Evolutionary conservation across 2,113 vertebrate genomes (phyloP).

Genomic region (Elachura formosa): DNA sequence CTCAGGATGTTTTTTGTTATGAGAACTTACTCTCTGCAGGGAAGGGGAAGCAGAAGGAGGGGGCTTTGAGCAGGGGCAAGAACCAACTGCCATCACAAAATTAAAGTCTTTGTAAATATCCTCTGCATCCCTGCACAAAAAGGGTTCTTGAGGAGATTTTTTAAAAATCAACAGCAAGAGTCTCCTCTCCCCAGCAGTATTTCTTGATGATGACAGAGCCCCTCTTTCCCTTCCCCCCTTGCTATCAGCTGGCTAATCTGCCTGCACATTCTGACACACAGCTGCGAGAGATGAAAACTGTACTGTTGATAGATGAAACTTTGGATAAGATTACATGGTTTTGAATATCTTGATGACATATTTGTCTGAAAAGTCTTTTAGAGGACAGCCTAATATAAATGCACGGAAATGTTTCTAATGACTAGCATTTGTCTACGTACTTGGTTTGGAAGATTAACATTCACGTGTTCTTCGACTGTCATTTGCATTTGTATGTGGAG

Average conservation of each 20-base stretch:
- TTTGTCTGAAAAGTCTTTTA: slow-evolving; percentile 88
- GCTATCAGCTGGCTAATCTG: slow-evolving; percentile 84
- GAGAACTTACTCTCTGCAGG: background rate
- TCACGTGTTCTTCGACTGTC: slow-evolving; percentile 78
- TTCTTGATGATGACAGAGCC: slow-evolving; percentile 54
- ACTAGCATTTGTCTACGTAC: slow-evolving; percentile 83
- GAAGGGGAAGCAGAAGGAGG: background rate
- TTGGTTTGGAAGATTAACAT: slow-evolving; percentile 80
- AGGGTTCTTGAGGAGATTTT: background rate
- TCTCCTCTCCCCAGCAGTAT: slow-evolving; percentile 24
- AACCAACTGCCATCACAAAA: background rate
- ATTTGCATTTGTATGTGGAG: slow-evolving; percentile 84
- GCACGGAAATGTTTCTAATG: slow-evolving; percentile 87
- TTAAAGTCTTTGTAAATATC: background rate
- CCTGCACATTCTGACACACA: slow-evolving; percentile 79
- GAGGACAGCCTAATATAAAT: slow-evolving; percentile 87
- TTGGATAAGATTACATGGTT: slow-evolving; percentile 87
- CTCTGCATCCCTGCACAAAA: background rate
- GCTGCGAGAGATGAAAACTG: slow-evolving; percentile 80
- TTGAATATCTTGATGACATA: slow-evolving; percentile 88
- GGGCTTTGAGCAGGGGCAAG: rapidly evolving
- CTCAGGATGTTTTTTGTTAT: slow-evolving; percentile 39
- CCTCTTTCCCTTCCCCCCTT: slow-evolving; percentile 62
- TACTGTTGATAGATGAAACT: slow-evolving; percentile 84
- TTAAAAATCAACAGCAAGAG: background rate